Conservation (phyloP, 2,113 vertebrate species). For the Haemorhous mexicanus region DNA sequence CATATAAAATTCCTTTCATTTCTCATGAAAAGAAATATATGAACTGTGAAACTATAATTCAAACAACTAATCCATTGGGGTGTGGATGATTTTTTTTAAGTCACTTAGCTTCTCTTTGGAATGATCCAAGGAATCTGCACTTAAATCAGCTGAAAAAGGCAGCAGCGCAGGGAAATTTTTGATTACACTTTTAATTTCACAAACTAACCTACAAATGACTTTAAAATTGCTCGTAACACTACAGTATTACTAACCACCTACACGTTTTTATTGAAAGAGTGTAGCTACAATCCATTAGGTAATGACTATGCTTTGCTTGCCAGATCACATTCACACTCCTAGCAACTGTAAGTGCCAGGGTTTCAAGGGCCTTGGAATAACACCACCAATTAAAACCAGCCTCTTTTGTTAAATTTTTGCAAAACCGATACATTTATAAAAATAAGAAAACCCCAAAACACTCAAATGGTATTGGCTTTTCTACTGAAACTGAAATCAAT, state of each 20-base stretch:
- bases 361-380: constrained; percentile 34
- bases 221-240: constrained; percentile 38
- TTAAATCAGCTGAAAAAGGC: constrained; percentile 41
- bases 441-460: neutral
- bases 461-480: neutral
- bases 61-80: neutral
- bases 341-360: neutral
- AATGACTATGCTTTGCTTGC: constrained; percentile 16
- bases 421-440: neutral
- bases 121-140: neutral
- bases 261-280: constrained; percentile 10
- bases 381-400: neutral
- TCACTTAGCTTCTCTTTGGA: neutral
- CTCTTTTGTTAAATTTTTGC: constrained; percentile 4
- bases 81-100: neutral
- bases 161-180: neutral
- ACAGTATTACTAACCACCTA: constrained; percentile 3
- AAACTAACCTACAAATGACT: constrained; percentile 50
- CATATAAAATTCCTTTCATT: neutral
- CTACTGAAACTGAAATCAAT: neutral
- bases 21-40: neutral
- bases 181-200: constrained; percentile 16
- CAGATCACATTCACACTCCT: constrained; percentile 9
- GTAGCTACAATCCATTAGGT: constrained; percentile 31
- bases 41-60: neutral